Evolutionary conservation across 2,113 vertebrate genomes (phyloP).

Genomic region (Maccullochella peelii): DNA sequence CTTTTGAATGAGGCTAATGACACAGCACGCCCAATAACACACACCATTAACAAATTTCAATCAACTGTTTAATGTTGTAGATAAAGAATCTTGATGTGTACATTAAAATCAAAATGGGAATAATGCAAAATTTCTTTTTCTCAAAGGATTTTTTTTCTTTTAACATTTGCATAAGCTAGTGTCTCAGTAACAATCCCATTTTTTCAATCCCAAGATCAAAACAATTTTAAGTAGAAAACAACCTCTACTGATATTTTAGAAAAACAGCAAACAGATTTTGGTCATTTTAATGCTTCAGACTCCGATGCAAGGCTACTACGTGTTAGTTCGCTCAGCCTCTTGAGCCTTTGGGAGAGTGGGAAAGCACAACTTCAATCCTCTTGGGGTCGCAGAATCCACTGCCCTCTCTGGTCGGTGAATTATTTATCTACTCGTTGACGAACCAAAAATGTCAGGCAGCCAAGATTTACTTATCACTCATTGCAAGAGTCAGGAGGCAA

Average conservation of each 20-base stretch:
- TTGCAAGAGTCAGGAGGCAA: slow-evolving; percentile 62
- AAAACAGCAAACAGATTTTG: slow-evolving; percentile 82
- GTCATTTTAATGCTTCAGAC: slow-evolving; percentile 81
- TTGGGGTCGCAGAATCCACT: slow-evolving; percentile 47
- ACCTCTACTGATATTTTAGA: slow-evolving; percentile 61
- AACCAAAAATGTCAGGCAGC: slow-evolving; percentile 59
- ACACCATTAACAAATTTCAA: slow-evolving; percentile 87
- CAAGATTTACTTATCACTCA: slow-evolving; percentile 56
- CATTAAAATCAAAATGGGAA: slow-evolving; percentile 88
- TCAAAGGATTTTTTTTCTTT: slow-evolving; percentile 86
- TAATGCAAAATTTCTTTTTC: slow-evolving; percentile 85
- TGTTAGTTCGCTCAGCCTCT: slow-evolving; percentile 63
- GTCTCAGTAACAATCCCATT: slow-evolving; percentile 89
- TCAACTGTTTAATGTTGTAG: slow-evolving; percentile 97
- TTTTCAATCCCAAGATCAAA: slow-evolving; percentile 84
- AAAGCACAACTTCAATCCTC: slow-evolving; percentile 51
- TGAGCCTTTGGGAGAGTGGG: slow-evolving; percentile 41
- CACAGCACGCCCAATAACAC: slow-evolving; percentile 75
- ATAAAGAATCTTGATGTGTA: slow-evolving; percentile 92
- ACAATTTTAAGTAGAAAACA: slow-evolving; percentile 70
- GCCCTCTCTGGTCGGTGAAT: slow-evolving; percentile 67
- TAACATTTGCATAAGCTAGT: slow-evolving; percentile 91
- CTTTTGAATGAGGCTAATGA: slow-evolving; percentile 74
- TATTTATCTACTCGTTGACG: slow-evolving; percentile 62
- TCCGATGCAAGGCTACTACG: slow-evolving; percentile 71